Evolutionary conservation across 2,113 vertebrate species (phyloP).

Genomic region (Cebidichthys violaceus): DNA sequence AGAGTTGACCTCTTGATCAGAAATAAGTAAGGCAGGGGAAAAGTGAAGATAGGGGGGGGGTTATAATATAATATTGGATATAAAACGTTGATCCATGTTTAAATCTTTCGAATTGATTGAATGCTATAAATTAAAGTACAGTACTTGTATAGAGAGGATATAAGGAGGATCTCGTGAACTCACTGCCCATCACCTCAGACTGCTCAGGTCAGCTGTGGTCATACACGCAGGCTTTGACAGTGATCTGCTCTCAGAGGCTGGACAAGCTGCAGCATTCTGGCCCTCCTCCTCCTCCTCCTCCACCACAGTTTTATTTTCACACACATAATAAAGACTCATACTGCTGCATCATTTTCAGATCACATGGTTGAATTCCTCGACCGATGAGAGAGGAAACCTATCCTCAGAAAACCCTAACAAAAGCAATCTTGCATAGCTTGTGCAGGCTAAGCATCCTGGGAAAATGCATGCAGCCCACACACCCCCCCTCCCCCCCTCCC

Average conservation of each 20-base stretch:
- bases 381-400: slow-evolving; percentile 68
- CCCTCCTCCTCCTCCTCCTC: slow-evolving; percentile 20
- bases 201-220: slow-evolving; percentile 12
- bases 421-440: slow-evolving; percentile 71
- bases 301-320: slow-evolving; percentile 33
- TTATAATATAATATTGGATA: background rate
- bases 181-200: background rate
- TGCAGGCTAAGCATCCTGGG: slow-evolving; percentile 71
- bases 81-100: background rate
- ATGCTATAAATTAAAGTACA: slow-evolving; percentile 20
- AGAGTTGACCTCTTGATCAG: slow-evolving; percentile 12
- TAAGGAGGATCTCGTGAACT: slow-evolving; percentile 1
- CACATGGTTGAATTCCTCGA: slow-evolving; percentile 65
- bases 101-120: slow-evolving; percentile 16
- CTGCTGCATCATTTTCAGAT: slow-evolving; percentile 67
- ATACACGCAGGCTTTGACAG: background rate
- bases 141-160: background rate
- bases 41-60: background rate
- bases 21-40: slow-evolving; percentile 19
- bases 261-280: slow-evolving; percentile 33
- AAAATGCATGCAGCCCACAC: slow-evolving; percentile 50
- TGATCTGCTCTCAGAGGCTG: slow-evolving; percentile 13
- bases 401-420: slow-evolving; percentile 69
- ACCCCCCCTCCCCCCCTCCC: background rate
- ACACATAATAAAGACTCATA: slow-evolving; percentile 68